phyloP scores from a whole-genome alignment of 2,113 vertebrate genomes.

The Amblyornis subalaris region DNA sequence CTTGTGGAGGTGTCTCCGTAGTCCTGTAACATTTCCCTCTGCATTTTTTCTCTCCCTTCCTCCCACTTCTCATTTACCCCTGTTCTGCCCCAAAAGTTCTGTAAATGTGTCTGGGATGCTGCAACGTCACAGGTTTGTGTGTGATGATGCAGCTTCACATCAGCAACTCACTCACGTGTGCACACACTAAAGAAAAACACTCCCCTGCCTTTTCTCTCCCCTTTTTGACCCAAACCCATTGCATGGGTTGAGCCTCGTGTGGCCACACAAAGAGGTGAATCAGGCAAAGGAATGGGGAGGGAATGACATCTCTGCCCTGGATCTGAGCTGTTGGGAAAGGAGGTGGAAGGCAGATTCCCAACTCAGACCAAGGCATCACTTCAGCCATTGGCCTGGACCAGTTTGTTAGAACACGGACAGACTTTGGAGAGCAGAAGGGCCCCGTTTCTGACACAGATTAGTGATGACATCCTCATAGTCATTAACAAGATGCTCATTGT shows the following conservation, averaged over 20 bases:
- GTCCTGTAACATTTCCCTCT: neutral
- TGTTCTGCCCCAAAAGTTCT: neutral
- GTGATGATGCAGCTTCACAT: neutral
- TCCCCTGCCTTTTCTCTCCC: neutral
- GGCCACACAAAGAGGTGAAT: accelerated
- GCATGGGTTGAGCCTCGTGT: neutral
- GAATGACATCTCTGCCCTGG: neutral
- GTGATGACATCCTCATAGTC: neutral
- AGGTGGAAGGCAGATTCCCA: neutral
- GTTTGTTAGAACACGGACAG: neutral
- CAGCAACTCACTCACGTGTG: accelerated
- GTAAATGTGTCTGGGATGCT: neutral
- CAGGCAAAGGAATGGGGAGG: neutral
- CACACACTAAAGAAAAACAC: neutral
- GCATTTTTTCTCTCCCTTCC: neutral
- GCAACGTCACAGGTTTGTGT: neutral
- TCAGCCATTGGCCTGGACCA: accelerated
- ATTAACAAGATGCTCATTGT: conserved; percentile 1
- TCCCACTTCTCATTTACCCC: neutral
- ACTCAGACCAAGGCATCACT: neutral
- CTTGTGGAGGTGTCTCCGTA: neutral
- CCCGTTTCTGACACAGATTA: neutral
- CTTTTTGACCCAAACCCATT: neutral
- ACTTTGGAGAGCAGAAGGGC: neutral
- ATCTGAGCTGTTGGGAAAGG: neutral